phyloP scores from a whole-genome alignment of 2,113 vertebrate species.

The Steatornis caripensis region DNA sequence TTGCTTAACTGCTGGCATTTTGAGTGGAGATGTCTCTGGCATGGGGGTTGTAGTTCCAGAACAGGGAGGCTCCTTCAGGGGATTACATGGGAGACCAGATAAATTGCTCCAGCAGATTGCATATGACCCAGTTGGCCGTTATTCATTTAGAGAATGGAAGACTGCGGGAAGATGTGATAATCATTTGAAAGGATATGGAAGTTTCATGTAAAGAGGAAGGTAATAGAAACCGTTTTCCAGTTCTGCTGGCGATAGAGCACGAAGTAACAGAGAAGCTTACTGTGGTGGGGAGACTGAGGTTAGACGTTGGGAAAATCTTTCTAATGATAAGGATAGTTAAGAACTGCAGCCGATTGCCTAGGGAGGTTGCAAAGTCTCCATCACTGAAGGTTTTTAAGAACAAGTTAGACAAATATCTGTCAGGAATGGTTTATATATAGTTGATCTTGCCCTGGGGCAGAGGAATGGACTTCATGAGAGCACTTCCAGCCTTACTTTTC shows the following conservation, averaged over 20 bases:
- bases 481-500: slow-evolving; percentile 45
- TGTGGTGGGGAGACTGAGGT: slow-evolving; percentile 13
- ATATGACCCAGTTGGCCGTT: not conserved
- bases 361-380: slow-evolving; percentile 30
- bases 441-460: slow-evolving; percentile 29
- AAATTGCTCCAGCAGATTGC: not conserved
- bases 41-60: not conserved
- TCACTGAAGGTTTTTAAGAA: slow-evolving; percentile 46
- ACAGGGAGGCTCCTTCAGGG: not conserved
- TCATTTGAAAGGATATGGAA: slow-evolving; percentile 37
- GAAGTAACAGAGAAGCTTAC: not conserved
- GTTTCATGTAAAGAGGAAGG: slow-evolving; percentile 36
- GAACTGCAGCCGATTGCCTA: slow-evolving; percentile 15
- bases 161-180: not conserved
- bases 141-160: not conserved
- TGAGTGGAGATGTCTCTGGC: not conserved
- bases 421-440: slow-evolving; percentile 46
- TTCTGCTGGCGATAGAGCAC: not conserved
- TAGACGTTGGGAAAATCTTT: slow-evolving; percentile 41
- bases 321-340: slow-evolving; percentile 34
- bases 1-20: not conserved
- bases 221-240: not conserved
- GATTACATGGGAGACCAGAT: not conserved
- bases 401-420: slow-evolving; percentile 59
- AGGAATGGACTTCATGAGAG: slow-evolving; percentile 40